Percentiles rank a stretch among this genome's conserved stretches.
Conservation (phyloP, 2,113 vertebrate species). For the Marmota flaviventris region DNA sequence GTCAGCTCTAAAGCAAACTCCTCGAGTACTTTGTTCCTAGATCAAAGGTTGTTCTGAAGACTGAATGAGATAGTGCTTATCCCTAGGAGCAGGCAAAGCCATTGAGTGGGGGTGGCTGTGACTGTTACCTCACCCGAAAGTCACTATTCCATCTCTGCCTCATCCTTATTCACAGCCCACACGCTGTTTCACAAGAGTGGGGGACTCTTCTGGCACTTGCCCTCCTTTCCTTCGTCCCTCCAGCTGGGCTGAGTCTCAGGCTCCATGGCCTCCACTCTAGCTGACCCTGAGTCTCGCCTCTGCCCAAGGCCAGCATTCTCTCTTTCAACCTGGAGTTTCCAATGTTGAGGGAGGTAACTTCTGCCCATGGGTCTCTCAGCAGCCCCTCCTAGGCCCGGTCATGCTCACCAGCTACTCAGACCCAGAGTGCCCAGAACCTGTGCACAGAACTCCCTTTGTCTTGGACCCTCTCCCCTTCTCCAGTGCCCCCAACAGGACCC, state of each 20-base stretch:
- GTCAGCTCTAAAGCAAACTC: not conserved
- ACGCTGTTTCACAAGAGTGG: not conserved
- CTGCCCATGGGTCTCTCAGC: not conserved
- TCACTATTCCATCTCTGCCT: not conserved
- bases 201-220: rapidly evolving
- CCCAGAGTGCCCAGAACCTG: not conserved
- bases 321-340: not conserved
- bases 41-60: not conserved
- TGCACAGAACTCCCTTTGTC: not conserved
- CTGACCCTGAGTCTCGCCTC: not conserved
- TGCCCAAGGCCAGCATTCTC: rapidly evolving
- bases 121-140: not conserved
- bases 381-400: no score
- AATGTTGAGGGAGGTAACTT: not conserved
- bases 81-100: not conserved
- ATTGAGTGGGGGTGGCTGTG: not conserved
- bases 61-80: not conserved
- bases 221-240: not conserved
- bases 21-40: not conserved
- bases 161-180: not conserved
- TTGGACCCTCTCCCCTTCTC: no score
- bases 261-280: not conserved
- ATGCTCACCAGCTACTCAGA: not conserved
- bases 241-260: not conserved
- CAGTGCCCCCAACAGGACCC: not conserved